Evolutionary conservation across 2,113 vertebrate genomes (phyloP), one percentile per base, ranked within the genome.

Genomic region (Saguinus midas): DNA sequence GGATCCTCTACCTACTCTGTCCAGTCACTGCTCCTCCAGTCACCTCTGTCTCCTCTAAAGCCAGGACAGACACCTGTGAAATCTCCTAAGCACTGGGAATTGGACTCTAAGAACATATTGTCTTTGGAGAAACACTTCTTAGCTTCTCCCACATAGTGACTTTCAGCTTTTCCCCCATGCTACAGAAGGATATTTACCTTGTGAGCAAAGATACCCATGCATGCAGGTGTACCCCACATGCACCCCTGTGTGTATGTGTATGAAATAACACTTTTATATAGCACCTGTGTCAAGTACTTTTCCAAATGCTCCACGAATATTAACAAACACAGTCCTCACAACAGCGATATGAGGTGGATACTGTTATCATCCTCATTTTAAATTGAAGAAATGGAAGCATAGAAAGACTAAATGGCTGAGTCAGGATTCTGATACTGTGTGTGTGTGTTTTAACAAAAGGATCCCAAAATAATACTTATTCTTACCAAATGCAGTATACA

Each of bases 171-270:
- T 55, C 64, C 35, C 83, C 29, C n/a, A 81, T 5, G 3, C 12
- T 27, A 23, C 20, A 43, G 55, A 57, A 16, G 80, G n/a, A 45
- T 78, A 20, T 48, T 40, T 72, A 27, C 20, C 55, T 45, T 21
- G n/a, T 40, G 61, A 89, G 40, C 90, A 72, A 50, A 35, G 50
- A 20, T 64, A 6, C 10, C 3, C 1, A 3, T 8, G 61, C 12
- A 20, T 0, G 1, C 14, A 20, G 1, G 5, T 27, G 3, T 21
- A 12, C 16, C 25, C 3, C 43, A 21, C 13, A 9, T 20, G 17
- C 20, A 35, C 37, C 58, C 17, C 3, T 5, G 3, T 57, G 35
- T 32, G 3, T 61, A 13, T 29, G 40, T 23, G 12, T 35, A 10
- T 35, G 87, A 80, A 79, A 35, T 37, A 23, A 37, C 14, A 29